phyloP scores from a whole-genome alignment of 2,797 vertebrate genomes.

The Schizopygopsis pylzovi region DNA sequence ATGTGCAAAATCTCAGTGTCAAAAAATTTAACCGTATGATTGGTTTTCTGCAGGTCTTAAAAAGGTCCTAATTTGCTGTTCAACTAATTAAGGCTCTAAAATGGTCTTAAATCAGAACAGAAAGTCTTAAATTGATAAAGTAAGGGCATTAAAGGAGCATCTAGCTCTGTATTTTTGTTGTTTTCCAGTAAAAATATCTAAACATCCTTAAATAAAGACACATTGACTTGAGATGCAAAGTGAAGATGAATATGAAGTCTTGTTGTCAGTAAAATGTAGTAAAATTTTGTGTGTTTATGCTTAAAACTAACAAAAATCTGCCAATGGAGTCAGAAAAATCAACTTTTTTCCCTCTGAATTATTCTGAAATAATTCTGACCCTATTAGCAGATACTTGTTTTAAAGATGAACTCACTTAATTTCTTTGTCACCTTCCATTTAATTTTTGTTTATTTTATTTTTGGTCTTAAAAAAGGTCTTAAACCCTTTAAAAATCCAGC shows the following conservation, averaged over 20 bases:
- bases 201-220: neutral
- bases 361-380: neutral
- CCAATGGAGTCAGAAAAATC: too few species aligned
- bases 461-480: neutral
- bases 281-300: neutral
- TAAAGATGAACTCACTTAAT: too few species aligned
- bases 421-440: neutral
- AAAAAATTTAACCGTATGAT: too few species aligned
- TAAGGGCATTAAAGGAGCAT: too few species aligned
- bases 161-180: neutral
- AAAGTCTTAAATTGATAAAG: too few species aligned
- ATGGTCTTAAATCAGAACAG: too few species aligned
- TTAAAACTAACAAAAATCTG: neutral
- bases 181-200: neutral
- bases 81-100: neutral
- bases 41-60: neutral
- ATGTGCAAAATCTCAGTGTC: too few species aligned
- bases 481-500: too few species aligned
- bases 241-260: neutral
- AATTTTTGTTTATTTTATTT: neutral
- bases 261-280: neutral
- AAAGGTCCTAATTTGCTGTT: neutral
- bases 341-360: neutral
- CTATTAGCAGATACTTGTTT: neutral
- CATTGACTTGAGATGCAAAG: neutral